Evolutionary conservation across 2,113 vertebrate genomes (phyloP).

Genomic region (Anas platyrhynchos): DNA sequence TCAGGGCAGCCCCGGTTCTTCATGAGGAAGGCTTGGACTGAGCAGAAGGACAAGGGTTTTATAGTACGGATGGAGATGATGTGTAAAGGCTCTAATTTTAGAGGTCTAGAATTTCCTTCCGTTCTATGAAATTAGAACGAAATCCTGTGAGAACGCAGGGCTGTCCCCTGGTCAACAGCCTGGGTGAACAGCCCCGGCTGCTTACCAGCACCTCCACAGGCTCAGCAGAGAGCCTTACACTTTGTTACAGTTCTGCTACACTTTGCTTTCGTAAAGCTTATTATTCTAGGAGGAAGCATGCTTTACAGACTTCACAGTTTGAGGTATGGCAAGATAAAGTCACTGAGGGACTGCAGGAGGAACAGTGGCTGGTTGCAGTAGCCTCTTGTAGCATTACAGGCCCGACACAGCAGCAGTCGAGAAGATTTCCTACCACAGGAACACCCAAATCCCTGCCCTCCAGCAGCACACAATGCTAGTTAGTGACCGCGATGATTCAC

Average conservation of each 20-base stretch:
- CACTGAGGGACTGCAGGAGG: not conserved
- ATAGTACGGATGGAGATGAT: no score
- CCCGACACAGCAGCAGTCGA: fast-evolving
- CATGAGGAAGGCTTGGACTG: not conserved
- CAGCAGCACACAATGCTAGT: fast-evolving
- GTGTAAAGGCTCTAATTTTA: not conserved
- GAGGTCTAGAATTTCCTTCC: not conserved
- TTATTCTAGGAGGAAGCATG: not conserved
- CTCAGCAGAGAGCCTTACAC: not conserved
- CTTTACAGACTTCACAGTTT: not conserved
- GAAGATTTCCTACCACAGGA: not conserved
- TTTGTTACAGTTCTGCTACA: not conserved
- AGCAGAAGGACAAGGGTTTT: not conserved
- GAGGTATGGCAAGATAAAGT: not conserved
- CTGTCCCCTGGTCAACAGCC: not conserved
- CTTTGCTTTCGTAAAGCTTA: not conserved
- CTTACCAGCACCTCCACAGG: not conserved
- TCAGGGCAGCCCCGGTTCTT: not conserved
- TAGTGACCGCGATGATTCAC: fast-evolving
- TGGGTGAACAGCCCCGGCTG: not conserved
- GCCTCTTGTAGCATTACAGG: not conserved
- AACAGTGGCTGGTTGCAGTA: not conserved
- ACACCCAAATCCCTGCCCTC: not conserved
- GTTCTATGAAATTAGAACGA: not conserved
- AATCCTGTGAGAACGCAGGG: not conserved